phyloP scores from a whole-genome alignment of 1,140 invertebrate genomes.

The Drosophila sturtevanti region DNA sequence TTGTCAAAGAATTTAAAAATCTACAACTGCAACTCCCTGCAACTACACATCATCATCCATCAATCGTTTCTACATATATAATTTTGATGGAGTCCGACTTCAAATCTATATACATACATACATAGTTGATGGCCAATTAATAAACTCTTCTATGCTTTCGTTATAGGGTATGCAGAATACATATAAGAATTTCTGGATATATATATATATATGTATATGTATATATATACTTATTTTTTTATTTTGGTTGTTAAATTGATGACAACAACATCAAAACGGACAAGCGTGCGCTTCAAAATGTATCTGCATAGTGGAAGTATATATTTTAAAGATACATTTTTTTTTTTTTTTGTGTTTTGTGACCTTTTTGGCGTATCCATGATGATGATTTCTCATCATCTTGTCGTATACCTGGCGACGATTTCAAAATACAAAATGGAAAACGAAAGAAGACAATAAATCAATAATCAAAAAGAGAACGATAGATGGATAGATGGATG shows the following conservation, averaged over 20 bases:
- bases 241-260: slow-evolving; percentile 62
- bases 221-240: too few species aligned
- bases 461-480: slow-evolving; percentile 72
- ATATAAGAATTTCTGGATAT: slow-evolving; percentile 11
- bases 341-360: neutral
- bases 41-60: too few species aligned
- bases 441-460: slow-evolving; percentile 62
- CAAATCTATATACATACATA: too few species aligned
- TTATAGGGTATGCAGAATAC: neutral
- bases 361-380: slow-evolving; percentile 63
- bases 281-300: slow-evolving; percentile 78
- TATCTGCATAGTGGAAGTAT: slow-evolving; percentile 57
- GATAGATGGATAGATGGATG: slow-evolving; percentile 25
- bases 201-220: too few species aligned
- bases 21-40: too few species aligned
- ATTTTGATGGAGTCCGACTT: too few species aligned
- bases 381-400: slow-evolving; percentile 71
- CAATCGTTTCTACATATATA: too few species aligned
- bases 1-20: too few species aligned
- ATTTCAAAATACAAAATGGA: slow-evolving; percentile 51
- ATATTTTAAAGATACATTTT: slow-evolving; percentile 45
- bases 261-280: slow-evolving; percentile 75
- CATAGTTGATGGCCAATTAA: neutral
- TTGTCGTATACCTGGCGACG: slow-evolving; percentile 54
- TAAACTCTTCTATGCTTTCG: neutral